These are phyloP conservation scores for Macaria notata DNA, from an alignment of 2,888 invertebrate species.

Conservation along the genomic window DNA sequence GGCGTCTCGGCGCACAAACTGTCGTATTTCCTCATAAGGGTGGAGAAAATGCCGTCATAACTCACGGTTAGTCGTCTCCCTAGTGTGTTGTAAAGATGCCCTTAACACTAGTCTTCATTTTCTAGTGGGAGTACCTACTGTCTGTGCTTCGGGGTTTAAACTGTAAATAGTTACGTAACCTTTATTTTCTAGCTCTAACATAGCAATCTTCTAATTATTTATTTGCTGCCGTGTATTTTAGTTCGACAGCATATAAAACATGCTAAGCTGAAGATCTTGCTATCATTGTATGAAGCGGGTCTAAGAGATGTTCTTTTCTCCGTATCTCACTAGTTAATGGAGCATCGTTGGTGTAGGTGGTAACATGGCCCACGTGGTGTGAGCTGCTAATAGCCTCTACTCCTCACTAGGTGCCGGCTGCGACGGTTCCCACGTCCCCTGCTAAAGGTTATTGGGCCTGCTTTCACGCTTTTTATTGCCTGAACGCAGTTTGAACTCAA, in stretches of 20 bases:
- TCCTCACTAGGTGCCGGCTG: slow-evolving; percentile 74
- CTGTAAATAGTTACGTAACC: slow-evolving; percentile 10
- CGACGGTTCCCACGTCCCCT: slow-evolving; percentile 69
- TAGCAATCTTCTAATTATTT: not conserved
- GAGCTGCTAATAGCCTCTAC: slow-evolving; percentile 73
- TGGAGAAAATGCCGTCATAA: slow-evolving; percentile 77
- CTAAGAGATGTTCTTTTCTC: slow-evolving; percentile 28
- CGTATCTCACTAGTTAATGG: slow-evolving; percentile 53
- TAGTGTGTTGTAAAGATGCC: slow-evolving; percentile 78
- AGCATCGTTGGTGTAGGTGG: slow-evolving; percentile 60
- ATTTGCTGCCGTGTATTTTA: too few species aligned
- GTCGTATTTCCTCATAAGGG: slow-evolving; percentile 81
- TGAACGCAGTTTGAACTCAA: slow-evolving; percentile 81
- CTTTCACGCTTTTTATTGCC: slow-evolving; percentile 81
- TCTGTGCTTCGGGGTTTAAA: slow-evolving; percentile 45
- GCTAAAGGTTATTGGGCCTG: slow-evolving; percentile 78
- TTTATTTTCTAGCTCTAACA: not conserved
- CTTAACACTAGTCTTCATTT: slow-evolving; percentile 81
- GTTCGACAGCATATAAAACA: too few species aligned
- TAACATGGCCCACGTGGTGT: slow-evolving; percentile 67
- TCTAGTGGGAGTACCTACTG: slow-evolving; percentile 56
- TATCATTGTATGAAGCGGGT: too few species aligned
- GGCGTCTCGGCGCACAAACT: slow-evolving; percentile 62
- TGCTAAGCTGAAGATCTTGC: too few species aligned
- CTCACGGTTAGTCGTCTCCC: slow-evolving; percentile 75